Base-by-base conservation (phyloP, 2,113 vertebrate genomes). In the Oryzias curvinotus region DNA sequence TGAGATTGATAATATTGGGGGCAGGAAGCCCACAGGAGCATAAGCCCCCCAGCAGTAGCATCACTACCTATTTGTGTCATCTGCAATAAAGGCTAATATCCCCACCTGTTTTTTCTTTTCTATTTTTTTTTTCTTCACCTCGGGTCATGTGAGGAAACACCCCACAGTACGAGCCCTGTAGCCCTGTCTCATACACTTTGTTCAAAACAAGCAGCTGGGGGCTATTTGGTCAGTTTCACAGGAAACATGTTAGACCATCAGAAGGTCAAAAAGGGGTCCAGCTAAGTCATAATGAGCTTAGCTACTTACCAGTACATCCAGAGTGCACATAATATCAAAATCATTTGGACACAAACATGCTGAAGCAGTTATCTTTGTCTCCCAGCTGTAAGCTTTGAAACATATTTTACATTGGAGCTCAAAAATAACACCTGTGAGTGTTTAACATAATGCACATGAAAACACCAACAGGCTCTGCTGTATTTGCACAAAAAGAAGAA, bases 371-470 rank as follows among this genome's bases (percentile, higher is more conserved):
- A 83, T 86, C 69, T 77, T 3, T 7, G 6, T 65, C 51, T 77
- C 55, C 64, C 77, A 79, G 75, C 81, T 77, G 73, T 68, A 50
- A 68, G 56, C 58, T 52, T 46, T 64, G 70, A 53, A 71, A 77
- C 70, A 46, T 62, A 56, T 52, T 74, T 85, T 78, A 73, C 67
- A 80, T 78, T 75, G 81, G 46, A 57, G 49, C 69, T 62, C 49
- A 54, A 23, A 68, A 56, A 70, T 36, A 43, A 78, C 83, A 87
- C 80, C 77, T 86, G 81, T 73, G 57, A 64, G 6, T 77, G 51
- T 49, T 70, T 84, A 76, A 81, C 41, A 74, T 73, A 82, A 78
- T 57, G 61, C 21, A 63, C 14, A 51, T 18, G 21, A 43, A 18
- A 30, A 14, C 52, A 62, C 36, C 62, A 18, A 17, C 44, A 44